Base-by-base conservation (phyloP, 2,888 invertebrate species). In the Hirtodrosophila alboralis region DNA sequence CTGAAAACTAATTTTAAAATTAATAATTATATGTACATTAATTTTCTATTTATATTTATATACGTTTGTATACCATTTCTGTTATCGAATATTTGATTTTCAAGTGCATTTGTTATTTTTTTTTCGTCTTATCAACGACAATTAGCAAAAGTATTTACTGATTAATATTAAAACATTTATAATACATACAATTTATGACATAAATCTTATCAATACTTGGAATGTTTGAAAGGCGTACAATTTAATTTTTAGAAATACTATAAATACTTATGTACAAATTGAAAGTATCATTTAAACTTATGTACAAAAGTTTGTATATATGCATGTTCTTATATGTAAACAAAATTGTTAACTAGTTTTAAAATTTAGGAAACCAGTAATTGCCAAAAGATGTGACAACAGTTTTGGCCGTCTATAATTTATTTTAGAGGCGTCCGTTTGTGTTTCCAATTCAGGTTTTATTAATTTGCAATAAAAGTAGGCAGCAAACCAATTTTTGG, bases 61-160 rank as follows among this genome's bases (percentile, higher is more conserved):
- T 28, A 27, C 45, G 33, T 47, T 28, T 48, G 26, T 36, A 23
- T 37, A 31, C 16, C 14, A 41, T 48, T 31, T 30, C 8, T 31
- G 38, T 51, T 72, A 72, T 69, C 69, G 43, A 3, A n/a, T 40
- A 36, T 31, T 37, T 45, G 48, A 2, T 37, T 70, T 58, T 65
- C 70, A 57, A 59, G 56, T 60, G 58, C 58, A 75, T 31, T n/a
- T n/a, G n/a, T n/a, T n/a, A n/a, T n/a, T n/a, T n/a, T n/a, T 52
- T 23, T 36, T 26, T 40, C 31, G 60, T 58, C 76, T 76, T 74
- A 76, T 54, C 26, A 8, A 30, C 37, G 26, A 44, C 30, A 72
- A 72, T 75, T 68, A 62, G 41, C 57, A 21, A 72, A 74, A 75
- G 58, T 64, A 75, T 74, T 71, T 72, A 28, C 37, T 61, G 74